Conservation (phyloP, 2,113 vertebrate genomes). For the Plestiodon gilberti region DNA sequence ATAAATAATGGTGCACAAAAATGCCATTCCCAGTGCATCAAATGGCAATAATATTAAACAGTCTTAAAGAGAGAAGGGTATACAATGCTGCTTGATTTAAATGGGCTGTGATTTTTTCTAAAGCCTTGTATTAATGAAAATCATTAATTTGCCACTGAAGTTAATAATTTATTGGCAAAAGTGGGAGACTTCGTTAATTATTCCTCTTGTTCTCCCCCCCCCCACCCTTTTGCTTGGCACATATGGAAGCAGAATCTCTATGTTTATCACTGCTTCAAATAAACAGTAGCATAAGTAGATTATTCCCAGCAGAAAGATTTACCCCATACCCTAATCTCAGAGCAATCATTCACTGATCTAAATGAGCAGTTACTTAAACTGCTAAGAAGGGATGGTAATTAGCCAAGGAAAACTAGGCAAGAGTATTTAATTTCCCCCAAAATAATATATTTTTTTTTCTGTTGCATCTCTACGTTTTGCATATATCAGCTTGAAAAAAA, state of each 20-base stretch:
- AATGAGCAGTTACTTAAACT: slow-evolving; percentile 93
- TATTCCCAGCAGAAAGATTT: slow-evolving; percentile 88
- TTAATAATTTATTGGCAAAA: slow-evolving; percentile 76
- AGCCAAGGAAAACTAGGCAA: slow-evolving; percentile 79
- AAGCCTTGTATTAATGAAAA: slow-evolving; percentile 59
- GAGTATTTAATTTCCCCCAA: slow-evolving; percentile 67
- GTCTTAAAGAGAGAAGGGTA: slow-evolving; percentile 54
- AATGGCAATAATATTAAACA: slow-evolving; percentile 75
- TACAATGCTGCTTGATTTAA: slow-evolving; percentile 63
- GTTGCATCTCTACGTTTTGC: slow-evolving; percentile 38
- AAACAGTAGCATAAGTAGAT: slow-evolving; percentile 85
- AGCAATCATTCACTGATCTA: slow-evolving; percentile 90
- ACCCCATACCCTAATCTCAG: slow-evolving; percentile 84
- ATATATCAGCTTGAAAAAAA: slow-evolving; percentile 15
- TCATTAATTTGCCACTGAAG: slow-evolving; percentile 71
- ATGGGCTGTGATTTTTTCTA: slow-evolving; percentile 45
- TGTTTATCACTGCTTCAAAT: slow-evolving; percentile 90
- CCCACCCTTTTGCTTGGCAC: slow-evolving; percentile 74
- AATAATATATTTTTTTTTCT: neutral
- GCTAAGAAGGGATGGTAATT: slow-evolving; percentile 86
- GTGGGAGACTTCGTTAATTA: slow-evolving; percentile 83
- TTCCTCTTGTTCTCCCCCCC: slow-evolving; percentile 80
- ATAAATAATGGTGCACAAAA: slow-evolving; percentile 79
- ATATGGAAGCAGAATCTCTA: slow-evolving; percentile 82
- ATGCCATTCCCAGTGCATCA: slow-evolving; percentile 75